phyloP scores from a whole-genome alignment of 2,888 invertebrate genomes.

The Petrophora chlorosata region DNA sequence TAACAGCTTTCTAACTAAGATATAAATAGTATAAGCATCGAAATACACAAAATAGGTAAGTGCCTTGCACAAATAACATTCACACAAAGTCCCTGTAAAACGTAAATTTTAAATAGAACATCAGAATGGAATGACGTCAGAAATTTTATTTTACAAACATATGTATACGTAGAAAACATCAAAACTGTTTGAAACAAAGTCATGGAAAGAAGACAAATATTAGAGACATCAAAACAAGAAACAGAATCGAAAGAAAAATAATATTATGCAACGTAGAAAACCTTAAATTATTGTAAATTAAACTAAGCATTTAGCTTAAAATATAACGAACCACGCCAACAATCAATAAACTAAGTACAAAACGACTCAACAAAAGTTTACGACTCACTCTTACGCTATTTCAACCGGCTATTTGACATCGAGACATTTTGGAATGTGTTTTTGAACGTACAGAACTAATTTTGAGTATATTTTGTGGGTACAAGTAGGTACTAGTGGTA shows the following conservation, averaged over 20 bases:
- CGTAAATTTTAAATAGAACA: conserved; percentile 1
- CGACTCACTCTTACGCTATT: conserved; percentile 40
- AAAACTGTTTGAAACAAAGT: background rate
- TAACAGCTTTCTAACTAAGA: background rate
- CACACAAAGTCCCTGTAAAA: background rate
- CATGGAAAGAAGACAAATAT: conserved; percentile 9
- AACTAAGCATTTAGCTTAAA: conserved; percentile 42
- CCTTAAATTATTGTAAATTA: conserved; percentile 30
- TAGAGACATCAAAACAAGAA: conserved; percentile 1
- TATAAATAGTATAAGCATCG: background rate
- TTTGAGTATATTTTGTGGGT: background rate
- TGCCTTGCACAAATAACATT: conserved; percentile 9
- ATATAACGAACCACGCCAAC: conserved; percentile 58
- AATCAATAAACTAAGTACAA: conserved; percentile 70
- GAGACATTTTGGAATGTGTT: background rate
- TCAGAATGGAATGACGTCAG: background rate
- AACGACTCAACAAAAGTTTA: conserved; percentile 55
- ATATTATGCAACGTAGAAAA: conserved; percentile 25
- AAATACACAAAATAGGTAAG: conserved; percentile 6
- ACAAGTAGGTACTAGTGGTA: background rate
- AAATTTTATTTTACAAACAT: background rate
- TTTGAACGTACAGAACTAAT: background rate
- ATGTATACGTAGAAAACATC: background rate
- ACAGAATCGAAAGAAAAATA: conserved; percentile 2
- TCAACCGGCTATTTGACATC: background rate